Base-by-base conservation (phyloP, 2,797 vertebrate genomes). In the Macroramphosus scolopax region DNA sequence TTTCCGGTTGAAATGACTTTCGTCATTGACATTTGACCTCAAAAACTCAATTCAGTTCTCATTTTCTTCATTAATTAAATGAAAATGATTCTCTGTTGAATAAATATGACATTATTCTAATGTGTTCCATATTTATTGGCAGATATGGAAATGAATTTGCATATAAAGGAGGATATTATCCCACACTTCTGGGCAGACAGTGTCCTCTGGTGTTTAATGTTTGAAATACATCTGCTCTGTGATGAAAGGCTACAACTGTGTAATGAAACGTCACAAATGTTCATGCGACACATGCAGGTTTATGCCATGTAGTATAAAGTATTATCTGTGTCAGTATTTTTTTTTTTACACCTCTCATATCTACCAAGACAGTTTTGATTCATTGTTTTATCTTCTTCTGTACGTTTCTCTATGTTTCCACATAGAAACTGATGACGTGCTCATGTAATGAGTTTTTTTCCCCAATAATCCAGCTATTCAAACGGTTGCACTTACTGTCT, bases 161-260 rank as follows among this genome's bases (percentile, higher is more conserved):
- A n/a, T n/a, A n/a, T n/a, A n/a, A n/a, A n/a, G n/a, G n/a, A n/a
- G n/a, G n/a, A n/a, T n/a, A n/a, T n/a, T n/a, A n/a, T n/a, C n/a
- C 16, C n/a, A 6, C 36, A 74, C 78, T 65, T 36, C 29, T 68
- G 29, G 10, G 36, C 31, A 68, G 66, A 80, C 53, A 77, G 72
- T 47, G 65, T 11, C 82, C 64, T 72, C 82, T 83, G 47, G 41
- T 80, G 84, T 60, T 42, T 1, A 16, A 33, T 15, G 3, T 11
- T 31, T 39, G 38, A 16, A 71, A 22, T 38, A 46, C 63, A 63
- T 9, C 10, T 18, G 13, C 5, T 10, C 42, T 35, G 14, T 12
- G 25, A 38, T 1, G 1, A 40, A 40, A 53, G 8, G 30, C 17
- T 2, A 77, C 69, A 74, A 74, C 74, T 61, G 60, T 52, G 68